Evolutionary conservation across 64 coral and sea anemone genomes (phyloP), one percentile per base, ranked within the genome.

Genomic region (Montipora foliosa): DNA sequence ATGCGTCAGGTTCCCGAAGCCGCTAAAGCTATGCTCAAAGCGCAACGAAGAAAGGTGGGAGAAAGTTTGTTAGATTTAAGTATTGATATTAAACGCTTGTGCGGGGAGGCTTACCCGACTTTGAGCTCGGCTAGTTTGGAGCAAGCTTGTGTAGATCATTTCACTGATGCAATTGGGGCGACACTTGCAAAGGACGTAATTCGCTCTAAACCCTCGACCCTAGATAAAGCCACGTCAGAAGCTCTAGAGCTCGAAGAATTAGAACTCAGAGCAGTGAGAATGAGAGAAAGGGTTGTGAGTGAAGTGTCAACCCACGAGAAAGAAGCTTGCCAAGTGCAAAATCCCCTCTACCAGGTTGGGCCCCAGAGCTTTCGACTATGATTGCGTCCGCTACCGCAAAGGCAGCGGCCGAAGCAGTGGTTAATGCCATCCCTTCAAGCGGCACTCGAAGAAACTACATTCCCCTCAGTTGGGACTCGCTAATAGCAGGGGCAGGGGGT

Each of bases 41-140:
- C 52, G 19, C 90, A 45, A 91, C 79, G 90, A 75, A 83, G 90
- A 44, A 74, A 60, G 78, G 79, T 82, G 82, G 90, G 64, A 59
- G 79, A 91, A 69, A 73, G 61, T 67, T 91, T 83, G 47, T 29
- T 91, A 72, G 89, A 91, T 80, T 83, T 83, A 75, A 92, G 90
- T 52, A 92, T 85, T 75, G 90, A 92, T 76, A 75, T 92, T 29
- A 92, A 84, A 46, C 68, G 46, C 74, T 66, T 84, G 49, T 91
- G 90, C 15, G 67, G 67, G 67, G 90, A 91, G 20, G 90, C 90
- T 25, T 83, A 91, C 47, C 79, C 79, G 0, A 52, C 21, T 67
- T 37, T 91, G 77, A 76, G 77, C 14, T 17, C 77, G 14, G 77
- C 49, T 68, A 83, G 79, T 24, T 74, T 83, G 90, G 90, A 91